Percentiles rank a stretch among this genome's conserved stretches.
These are phyloP conservation scores for Stenoptilia bipunctidactyla DNA, from an alignment of 2,888 invertebrate genomes.

Conservation along the genomic window DNA sequence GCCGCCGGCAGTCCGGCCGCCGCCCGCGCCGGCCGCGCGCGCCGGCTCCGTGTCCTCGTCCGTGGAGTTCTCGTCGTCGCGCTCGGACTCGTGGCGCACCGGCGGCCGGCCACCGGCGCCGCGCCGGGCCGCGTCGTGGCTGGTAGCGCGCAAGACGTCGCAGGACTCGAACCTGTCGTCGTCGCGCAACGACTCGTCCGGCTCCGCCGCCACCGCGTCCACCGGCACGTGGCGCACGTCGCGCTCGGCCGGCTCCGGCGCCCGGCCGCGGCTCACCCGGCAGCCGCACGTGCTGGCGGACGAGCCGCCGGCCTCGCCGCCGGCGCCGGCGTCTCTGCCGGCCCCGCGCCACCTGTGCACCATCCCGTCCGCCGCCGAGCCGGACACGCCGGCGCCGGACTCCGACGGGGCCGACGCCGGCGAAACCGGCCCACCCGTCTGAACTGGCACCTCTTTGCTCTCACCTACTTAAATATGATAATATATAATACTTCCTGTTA, in stretches of 20 bases:
- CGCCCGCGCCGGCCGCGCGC: conserved; percentile 51
- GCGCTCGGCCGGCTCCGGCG: conserved; percentile 85
- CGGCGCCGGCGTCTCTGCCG: too few species aligned
- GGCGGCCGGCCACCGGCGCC: conserved; percentile 85
- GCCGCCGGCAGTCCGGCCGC: conserved; percentile 37
- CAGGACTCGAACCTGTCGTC: conserved; percentile 93
- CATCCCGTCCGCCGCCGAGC: conserved; percentile 69
- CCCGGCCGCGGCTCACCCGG: conserved; percentile 71
- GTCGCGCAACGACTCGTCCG: conserved; percentile 91
- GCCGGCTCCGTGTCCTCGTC: conserved; percentile 89
- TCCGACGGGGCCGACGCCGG: conserved; percentile 26
- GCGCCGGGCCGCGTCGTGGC: conserved; percentile 87
- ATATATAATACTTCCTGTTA: too few species aligned
- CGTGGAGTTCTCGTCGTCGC: conserved; percentile 90
- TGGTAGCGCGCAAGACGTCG: conserved; percentile 91
- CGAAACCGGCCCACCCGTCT: conserved; percentile 12
- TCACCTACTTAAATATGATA: neutral
- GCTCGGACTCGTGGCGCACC: conserved; percentile 90
- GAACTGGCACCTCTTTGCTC: conserved; percentile 12
- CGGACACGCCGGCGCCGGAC: conserved; percentile 39
- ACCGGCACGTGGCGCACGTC: conserved; percentile 93
- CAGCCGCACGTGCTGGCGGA: conserved; percentile 73
- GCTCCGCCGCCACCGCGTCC: conserved; percentile 89
- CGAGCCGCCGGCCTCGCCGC: conserved; percentile 82
- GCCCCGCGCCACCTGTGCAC: conserved; percentile 67